phyloP scores from a whole-genome alignment of 2,797 vertebrate species.

The Cuculus canorus region DNA sequence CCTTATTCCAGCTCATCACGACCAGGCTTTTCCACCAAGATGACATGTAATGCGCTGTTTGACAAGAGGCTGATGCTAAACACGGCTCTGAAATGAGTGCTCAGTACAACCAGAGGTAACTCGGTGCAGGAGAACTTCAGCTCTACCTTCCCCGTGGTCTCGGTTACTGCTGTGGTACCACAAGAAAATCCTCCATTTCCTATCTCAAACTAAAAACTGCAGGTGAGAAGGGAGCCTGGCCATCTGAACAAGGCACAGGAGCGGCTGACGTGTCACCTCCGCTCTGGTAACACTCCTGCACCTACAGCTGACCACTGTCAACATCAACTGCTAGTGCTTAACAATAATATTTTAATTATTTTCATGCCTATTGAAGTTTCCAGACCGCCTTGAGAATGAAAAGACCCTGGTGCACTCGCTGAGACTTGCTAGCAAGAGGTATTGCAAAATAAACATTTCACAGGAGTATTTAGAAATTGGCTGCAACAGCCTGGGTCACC shows the following conservation, averaged over 20 bases:
- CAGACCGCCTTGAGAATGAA: neutral
- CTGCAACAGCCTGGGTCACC: conserved; percentile 39
- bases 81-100: neutral
- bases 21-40: neutral
- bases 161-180: neutral
- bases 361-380: neutral
- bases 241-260: neutral
- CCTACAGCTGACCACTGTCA: neutral
- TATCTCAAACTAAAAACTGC: neutral
- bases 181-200: neutral
- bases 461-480: neutral
- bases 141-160: rapidly evolving
- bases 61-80: neutral
- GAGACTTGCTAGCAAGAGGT: neutral
- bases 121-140: neutral
- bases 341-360: neutral
- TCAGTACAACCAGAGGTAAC: neutral
- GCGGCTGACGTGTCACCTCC: neutral
- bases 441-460: conserved; percentile 17
- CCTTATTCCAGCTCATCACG: neutral
- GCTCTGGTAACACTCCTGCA: neutral
- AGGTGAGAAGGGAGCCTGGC: neutral
- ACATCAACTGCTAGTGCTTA: neutral
- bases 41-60: neutral
- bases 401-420: rapidly evolving